Evolutionary conservation across 35 echinoderm and acorn worm genomes (phyloP), one percentile per base, ranked within the genome.

Genomic region (Diadema setosum): DNA sequence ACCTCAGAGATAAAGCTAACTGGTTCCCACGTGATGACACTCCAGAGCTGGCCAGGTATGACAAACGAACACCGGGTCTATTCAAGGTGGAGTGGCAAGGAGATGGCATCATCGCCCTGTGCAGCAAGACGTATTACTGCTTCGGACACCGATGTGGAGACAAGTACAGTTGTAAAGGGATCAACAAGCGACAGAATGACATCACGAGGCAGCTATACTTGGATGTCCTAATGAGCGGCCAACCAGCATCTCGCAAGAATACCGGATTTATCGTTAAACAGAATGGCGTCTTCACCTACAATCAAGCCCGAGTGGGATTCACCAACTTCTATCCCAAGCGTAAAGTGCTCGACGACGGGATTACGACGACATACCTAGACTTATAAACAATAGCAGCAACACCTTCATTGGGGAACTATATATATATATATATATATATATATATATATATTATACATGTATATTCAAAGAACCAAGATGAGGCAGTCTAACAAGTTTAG

Each of bases 241-340:
- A 48, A 8, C 16, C 91, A 82, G 24, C 48, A 24, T 42, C 21
- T 25, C 82, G 84, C 17, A 46, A 23, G 8, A 87, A 93, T 41
- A 87, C 59, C 21, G 84, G 91, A 18, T 93, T 93, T 21, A 42
- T 83, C 17, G 46, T 93, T 3, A 64, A 70, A 33, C 41, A 88
- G 30, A 70, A 88, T 42, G 58, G 45, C 11, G 48, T 93, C 2
- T 93, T 82, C 58, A 93, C 84, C 2, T 93, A 93, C 40, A 5
- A 31, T 3, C 91, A 87, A 41, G 39, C 46, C 20, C 16, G 58
- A 15, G 29, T 9, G 2, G 83, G 82, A 9, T 85, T 90, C 36
- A 90, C 80, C 18, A 60, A 90, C 27, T 83, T 90, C 42, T 90
- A 90, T 59, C 80, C 88, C n/a, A 90, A 85, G 23, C 55, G 88